phyloP scores from a whole-genome alignment of 2,888 invertebrate genomes.

The Tachina lurida region DNA sequence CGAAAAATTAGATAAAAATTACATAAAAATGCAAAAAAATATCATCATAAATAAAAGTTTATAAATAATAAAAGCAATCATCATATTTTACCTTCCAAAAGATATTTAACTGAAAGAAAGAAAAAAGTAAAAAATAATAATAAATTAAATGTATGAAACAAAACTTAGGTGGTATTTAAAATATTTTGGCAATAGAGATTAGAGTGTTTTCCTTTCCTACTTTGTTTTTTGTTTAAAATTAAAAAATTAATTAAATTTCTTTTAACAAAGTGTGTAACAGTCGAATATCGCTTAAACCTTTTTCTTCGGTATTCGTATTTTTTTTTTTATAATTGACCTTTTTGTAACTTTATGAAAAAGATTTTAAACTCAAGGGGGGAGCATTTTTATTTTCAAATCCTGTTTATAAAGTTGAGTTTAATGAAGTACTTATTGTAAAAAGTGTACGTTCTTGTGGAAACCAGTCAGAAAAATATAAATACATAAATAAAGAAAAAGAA shows the following conservation, averaged over 20 bases:
- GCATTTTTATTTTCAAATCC: constrained; percentile 51
- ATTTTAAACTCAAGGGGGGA: constrained; percentile 29
- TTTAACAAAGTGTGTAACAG: not conserved
- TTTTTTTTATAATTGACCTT: constrained; percentile 9
- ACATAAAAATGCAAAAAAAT: not conserved
- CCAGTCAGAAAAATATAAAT: not conserved
- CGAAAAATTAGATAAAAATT: constrained; percentile 1
- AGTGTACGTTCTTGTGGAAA: not conserved
- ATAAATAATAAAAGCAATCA: constrained; percentile 8
- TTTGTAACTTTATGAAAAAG: constrained; percentile 20
- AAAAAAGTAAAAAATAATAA: constrained; percentile 47
- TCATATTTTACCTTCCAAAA: constrained; percentile 72
- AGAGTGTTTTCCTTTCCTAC: too few species aligned
- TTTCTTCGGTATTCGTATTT: not conserved
- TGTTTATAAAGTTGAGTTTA: constrained; percentile 60
- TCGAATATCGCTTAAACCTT: not conserved
- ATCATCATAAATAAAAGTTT: not conserved
- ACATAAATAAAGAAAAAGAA: not conserved
- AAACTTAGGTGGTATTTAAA: not conserved
- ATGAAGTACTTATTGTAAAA: constrained; percentile 46
- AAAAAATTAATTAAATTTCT: too few species aligned
- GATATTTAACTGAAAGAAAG: constrained; percentile 72
- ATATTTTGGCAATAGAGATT: not conserved
- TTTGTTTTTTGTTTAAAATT: too few species aligned
- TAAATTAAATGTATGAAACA: constrained; percentile 10